Evolutionary conservation across 2,797 vertebrate genomes (phyloP).

Genomic region (Micromesistius poutassou): DNA sequence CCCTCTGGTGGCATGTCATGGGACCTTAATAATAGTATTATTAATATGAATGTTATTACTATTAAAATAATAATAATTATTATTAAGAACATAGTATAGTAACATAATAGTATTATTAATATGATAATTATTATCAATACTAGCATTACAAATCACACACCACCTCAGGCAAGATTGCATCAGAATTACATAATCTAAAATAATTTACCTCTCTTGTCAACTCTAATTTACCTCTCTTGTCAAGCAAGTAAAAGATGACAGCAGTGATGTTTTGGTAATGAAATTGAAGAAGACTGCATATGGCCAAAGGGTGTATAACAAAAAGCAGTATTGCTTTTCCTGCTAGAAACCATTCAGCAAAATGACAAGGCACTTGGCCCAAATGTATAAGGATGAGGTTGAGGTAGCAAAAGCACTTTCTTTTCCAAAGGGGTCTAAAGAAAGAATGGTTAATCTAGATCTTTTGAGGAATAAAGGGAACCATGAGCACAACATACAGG

Average conservation of each 20-base stretch:
- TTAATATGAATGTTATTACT: too few species aligned
- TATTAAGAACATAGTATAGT: too few species aligned
- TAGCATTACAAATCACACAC: too few species aligned
- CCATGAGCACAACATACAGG: conserved; percentile 15
- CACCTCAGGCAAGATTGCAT: too few species aligned
- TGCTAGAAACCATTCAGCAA: conserved; percentile 15
- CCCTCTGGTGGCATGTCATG: too few species aligned
- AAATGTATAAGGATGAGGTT: conserved; percentile 11
- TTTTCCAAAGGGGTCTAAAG: conserved; percentile 20
- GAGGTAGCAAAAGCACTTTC: conserved; percentile 20
- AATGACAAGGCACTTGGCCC: conserved; percentile 13
- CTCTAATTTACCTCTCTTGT: too few species aligned
- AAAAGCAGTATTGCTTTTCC: conserved; percentile 11
- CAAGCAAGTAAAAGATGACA: neutral
- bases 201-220: too few species aligned
- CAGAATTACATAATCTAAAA: too few species aligned
- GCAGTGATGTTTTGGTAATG: conserved; percentile 1
- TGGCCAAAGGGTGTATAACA: conserved; percentile 13
- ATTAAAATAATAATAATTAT: too few species aligned
- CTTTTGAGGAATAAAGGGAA: conserved; percentile 24
- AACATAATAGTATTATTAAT: too few species aligned
- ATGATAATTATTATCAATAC: too few species aligned
- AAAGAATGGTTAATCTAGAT: conserved; percentile 12
- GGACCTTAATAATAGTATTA: too few species aligned
- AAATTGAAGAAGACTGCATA: conserved; percentile 17